Percentiles rank a stretch among this genome's conserved stretches.
These are phyloP conservation scores for Stegodyphus mimosarum DNA, from an alignment of 1,140 invertebrate genomes.

Conservation along the genomic window DNA sequence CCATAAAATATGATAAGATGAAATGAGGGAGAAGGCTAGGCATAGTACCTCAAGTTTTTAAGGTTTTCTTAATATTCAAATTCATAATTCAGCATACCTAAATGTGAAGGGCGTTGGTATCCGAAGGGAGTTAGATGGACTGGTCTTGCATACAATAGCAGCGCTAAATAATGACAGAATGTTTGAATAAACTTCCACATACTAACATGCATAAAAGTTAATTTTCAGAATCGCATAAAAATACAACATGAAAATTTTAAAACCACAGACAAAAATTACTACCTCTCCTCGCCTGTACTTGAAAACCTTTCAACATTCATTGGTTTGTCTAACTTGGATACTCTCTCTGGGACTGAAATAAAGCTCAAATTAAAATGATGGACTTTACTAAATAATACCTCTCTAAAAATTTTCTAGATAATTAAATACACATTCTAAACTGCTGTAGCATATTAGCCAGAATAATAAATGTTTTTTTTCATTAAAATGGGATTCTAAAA, in stretches of 20 bases:
- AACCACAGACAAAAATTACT: constrained; percentile 17
- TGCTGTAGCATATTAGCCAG: too few relatives aligned
- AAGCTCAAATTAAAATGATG: not conserved
- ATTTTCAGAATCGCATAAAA: not conserved
- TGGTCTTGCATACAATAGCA: constrained; percentile 36
- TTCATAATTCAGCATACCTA: constrained; percentile 36
- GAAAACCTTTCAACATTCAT: constrained; percentile 63
- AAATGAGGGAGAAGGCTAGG: too few relatives aligned
- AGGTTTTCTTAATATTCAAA: too few relatives aligned
- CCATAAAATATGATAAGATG: too few relatives aligned
- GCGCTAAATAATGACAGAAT: constrained; percentile 31
- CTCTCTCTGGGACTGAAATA: constrained; percentile 79
- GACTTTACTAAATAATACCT: too few relatives aligned
- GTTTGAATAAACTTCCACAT: not conserved
- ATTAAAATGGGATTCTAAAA: too few relatives aligned
- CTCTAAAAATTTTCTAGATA: too few relatives aligned
- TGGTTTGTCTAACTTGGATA: constrained; percentile 66
- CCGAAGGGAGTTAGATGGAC: constrained; percentile 43
- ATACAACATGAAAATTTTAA: constrained; percentile 35
- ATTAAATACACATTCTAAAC: too few relatives aligned
- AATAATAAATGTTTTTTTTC: too few relatives aligned
- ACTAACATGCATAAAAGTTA: not conserved
- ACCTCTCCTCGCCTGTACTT: constrained; percentile 68
- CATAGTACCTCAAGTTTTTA: too few relatives aligned
- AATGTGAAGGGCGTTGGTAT: constrained; percentile 43